Evolutionary conservation across 2,797 vertebrate species (phyloP).

Genomic region (Bradypodion ventrale): DNA sequence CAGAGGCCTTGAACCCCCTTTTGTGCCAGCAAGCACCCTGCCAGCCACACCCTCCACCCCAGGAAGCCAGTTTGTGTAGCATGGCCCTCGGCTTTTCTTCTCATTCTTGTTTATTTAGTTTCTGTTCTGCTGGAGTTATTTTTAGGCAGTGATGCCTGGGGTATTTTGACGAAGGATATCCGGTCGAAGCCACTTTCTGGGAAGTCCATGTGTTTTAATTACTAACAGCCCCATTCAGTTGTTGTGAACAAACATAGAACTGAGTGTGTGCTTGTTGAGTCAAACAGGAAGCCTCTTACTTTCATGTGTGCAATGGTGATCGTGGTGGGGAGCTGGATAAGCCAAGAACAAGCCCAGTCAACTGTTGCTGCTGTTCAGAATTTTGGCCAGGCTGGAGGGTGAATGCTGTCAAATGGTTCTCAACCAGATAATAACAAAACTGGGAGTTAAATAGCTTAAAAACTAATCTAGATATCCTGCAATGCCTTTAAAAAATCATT

Average conservation of each 20-base stretch:
- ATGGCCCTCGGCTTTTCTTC: not conserved
- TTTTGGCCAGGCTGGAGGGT: not conserved
- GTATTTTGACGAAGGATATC: slow-evolving; percentile 81
- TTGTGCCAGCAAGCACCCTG: slow-evolving; percentile 9
- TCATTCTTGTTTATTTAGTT: slow-evolving; percentile 54
- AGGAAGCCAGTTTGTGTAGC: not conserved
- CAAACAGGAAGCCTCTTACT: slow-evolving; percentile 77
- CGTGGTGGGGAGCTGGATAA: not conserved
- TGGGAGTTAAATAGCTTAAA: not conserved
- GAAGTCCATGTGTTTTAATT: slow-evolving; percentile 79
- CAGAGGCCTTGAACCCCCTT: not conserved
- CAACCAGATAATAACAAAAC: not conserved
- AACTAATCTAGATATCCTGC: not conserved
- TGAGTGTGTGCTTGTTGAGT: slow-evolving; percentile 66
- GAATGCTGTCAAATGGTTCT: not conserved
- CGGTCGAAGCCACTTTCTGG: slow-evolving; percentile 82
- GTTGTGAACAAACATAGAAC: slow-evolving; percentile 42
- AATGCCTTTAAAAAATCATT: not conserved
- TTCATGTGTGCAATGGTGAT: too few relatives aligned
- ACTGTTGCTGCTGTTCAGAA: not conserved
- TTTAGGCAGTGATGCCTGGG: slow-evolving; percentile 78
- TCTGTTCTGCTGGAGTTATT: slow-evolving; percentile 69
- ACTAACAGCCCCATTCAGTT: slow-evolving; percentile 79
- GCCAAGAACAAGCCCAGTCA: not conserved
- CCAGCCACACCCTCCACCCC: not conserved